phyloP scores from a whole-genome alignment of 2,113 vertebrate genomes.

The Rhinoptilus africanus region DNA sequence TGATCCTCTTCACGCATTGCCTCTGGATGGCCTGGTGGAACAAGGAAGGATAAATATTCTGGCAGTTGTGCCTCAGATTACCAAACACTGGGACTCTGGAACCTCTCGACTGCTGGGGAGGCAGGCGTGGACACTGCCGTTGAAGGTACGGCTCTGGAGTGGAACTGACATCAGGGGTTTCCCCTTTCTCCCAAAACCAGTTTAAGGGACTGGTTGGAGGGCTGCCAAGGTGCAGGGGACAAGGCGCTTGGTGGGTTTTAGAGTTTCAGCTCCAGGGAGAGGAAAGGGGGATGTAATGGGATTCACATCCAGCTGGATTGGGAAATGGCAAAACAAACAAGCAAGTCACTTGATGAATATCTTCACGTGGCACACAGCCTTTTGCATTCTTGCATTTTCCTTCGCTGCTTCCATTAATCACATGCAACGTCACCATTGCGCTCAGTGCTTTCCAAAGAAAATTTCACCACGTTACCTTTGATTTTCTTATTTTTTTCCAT shows the following conservation, averaged over 20 bases:
- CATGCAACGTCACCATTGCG: background rate
- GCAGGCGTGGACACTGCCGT: background rate
- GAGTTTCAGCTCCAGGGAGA: background rate
- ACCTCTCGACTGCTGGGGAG: background rate
- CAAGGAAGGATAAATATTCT: background rate
- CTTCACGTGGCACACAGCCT: background rate
- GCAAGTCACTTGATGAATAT: background rate
- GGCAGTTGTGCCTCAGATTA: background rate
- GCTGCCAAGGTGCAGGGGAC: background rate
- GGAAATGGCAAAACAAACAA: background rate
- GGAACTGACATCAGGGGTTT: background rate
- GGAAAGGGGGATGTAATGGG: background rate
- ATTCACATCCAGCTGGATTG: no score
- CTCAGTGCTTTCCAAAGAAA: conserved; percentile 5
- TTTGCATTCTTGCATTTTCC: background rate
- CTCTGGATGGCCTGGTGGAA: background rate
- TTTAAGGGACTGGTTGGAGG: background rate
- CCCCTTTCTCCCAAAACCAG: background rate
- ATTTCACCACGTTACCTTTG: conserved; percentile 7
- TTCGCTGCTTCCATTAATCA: background rate
- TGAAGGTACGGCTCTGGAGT: background rate
- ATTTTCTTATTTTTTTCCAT: background rate
- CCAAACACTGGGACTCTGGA: background rate
- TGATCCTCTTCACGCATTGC: accelerated
- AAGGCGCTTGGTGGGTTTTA: background rate